A percentile compares a stretch with the other conserved stretches of the same genome.
These are phyloP conservation scores for Neolamprologus devosi DNA, from an alignment of 2,113 vertebrate genomes.

Conservation along the genomic window DNA sequence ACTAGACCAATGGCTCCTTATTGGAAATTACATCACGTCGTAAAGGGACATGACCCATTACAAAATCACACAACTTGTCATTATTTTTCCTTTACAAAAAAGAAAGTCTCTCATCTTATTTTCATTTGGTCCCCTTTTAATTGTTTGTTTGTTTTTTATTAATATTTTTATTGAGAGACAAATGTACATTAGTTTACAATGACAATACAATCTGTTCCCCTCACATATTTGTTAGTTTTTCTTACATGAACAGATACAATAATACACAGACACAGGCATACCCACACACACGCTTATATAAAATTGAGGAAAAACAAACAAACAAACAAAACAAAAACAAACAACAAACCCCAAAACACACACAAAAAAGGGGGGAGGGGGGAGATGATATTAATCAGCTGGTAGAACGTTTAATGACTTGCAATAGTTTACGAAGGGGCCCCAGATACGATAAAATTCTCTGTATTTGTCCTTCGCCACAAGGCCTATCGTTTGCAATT, in stretches of 20 bases:
- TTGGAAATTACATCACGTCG: conserved; percentile 54
- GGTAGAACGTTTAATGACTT: too few species aligned
- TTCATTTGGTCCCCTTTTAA: not conserved
- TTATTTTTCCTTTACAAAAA: conserved; percentile 15
- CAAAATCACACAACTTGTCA: conserved; percentile 21
- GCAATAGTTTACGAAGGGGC: too few species aligned
- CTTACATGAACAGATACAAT: not conserved
- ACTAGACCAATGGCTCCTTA: conserved; percentile 19
- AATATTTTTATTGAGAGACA: not conserved
- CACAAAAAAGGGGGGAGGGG: too few species aligned
- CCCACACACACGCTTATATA: fast-evolving
- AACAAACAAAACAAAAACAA: too few species aligned
- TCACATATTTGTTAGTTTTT: not conserved
- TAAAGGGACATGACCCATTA: conserved; percentile 49
- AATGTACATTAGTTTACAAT: not conserved
- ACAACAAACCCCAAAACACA: too few species aligned
- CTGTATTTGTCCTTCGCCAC: too few species aligned
- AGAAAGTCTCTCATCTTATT: not conserved
- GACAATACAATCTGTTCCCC: not conserved
- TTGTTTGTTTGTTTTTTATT: not conserved
- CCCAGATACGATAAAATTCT: too few species aligned
- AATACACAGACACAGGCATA: not conserved
- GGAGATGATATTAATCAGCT: too few species aligned
- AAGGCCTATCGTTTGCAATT: too few species aligned
- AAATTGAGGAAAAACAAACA: not conserved